Evolutionary conservation across 2,888 invertebrate species (phyloP).

Genomic region (Lycaena phlaeas): DNA sequence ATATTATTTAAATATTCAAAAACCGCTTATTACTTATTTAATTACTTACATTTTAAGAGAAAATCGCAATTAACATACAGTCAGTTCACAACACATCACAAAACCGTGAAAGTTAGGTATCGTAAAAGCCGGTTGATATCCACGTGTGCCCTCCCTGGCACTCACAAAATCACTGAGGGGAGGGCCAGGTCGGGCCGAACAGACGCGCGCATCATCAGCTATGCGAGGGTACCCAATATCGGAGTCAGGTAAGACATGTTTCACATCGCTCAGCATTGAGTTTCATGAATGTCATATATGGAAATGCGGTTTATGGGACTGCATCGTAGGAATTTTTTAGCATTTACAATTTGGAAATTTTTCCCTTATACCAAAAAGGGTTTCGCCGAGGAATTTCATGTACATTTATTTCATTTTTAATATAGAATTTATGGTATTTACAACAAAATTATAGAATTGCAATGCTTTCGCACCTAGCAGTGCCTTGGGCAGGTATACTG

Average conservation of each 20-base stretch:
- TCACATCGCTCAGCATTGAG: constrained; percentile 26
- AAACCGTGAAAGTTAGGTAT: constrained; percentile 24
- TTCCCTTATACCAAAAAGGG: too few relatives aligned
- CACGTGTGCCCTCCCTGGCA: constrained; percentile 39
- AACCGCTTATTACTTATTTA: too few relatives aligned
- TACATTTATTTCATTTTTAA: too few relatives aligned
- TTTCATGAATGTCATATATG: constrained; percentile 20
- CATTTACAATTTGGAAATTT: constrained; percentile 1
- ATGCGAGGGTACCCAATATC: constrained; percentile 40
- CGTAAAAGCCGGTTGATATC: constrained; percentile 25
- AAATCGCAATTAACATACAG: constrained; percentile 34
- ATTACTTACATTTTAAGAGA: constrained; percentile 25
- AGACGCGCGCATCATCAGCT: constrained; percentile 65
- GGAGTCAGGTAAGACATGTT: constrained; percentile 45
- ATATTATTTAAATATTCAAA: too few relatives aligned
- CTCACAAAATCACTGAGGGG: constrained; percentile 53
- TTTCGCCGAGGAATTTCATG: too few relatives aligned
- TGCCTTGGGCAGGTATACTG: too few relatives aligned
- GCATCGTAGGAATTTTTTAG: constrained; percentile 10
- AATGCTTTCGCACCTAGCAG: too few relatives aligned
- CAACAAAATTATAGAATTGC: too few relatives aligned
- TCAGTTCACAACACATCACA: constrained; percentile 37
- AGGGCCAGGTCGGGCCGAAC: constrained; percentile 39
- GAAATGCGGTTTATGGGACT: constrained; percentile 16
- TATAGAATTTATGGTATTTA: too few relatives aligned